These are phyloP conservation scores for Macrosiphum euphorbiae DNA, from an alignment of 2,888 invertebrate genomes.

Conservation along the genomic window DNA sequence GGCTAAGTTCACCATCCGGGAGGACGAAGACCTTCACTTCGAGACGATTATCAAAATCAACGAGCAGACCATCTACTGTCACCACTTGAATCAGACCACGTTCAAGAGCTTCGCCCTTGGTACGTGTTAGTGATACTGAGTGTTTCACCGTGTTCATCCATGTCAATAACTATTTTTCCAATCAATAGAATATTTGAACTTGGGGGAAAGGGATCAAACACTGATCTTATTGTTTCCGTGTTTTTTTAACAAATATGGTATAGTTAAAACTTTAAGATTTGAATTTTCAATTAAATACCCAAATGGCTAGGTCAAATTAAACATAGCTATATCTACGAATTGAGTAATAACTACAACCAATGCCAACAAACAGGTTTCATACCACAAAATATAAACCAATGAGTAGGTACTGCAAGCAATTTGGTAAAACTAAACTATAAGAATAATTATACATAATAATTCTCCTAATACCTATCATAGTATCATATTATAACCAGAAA, in stretches of 20 bases:
- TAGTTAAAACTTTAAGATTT: too few relatives aligned
- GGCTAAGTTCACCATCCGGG: conserved; percentile 66
- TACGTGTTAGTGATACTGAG: not conserved
- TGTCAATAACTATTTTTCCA: not conserved
- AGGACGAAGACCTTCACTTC: conserved; percentile 67
- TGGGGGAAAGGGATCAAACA: not conserved
- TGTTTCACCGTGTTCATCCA: not conserved
- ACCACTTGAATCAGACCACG: conserved; percentile 78
- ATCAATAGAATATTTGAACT: not conserved
- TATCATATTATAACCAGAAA: too few relatives aligned
- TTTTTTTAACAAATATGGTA: not conserved
- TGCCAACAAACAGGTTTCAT: not conserved
- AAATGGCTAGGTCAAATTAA: not conserved
- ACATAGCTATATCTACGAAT: not conserved
- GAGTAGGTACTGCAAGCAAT: not conserved
- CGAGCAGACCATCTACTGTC: conserved; percentile 73
- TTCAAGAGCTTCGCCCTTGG: conserved; percentile 75
- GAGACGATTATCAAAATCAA: conserved; percentile 68
- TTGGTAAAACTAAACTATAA: not conserved
- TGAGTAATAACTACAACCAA: not conserved
- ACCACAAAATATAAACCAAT: not conserved
- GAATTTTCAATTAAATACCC: not conserved
- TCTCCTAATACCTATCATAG: too few relatives aligned
- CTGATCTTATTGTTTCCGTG: not conserved
- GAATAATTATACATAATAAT: not conserved